phyloP scores from a whole-genome alignment of 2,113 vertebrate genomes.

The Lamprotornis superbus region DNA sequence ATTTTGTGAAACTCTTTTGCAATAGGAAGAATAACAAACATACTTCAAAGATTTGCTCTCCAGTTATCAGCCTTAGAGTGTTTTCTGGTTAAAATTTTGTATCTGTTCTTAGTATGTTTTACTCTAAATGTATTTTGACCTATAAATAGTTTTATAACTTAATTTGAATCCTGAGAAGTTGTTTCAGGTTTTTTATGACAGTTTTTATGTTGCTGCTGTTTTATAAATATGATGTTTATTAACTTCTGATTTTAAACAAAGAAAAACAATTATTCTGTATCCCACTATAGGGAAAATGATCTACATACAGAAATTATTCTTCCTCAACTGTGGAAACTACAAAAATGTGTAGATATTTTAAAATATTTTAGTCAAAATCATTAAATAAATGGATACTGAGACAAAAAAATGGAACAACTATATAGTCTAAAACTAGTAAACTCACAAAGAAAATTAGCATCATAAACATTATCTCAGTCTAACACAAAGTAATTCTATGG shows the following conservation, averaged over 20 bases:
- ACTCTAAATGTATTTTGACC: neutral
- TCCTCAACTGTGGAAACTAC: neutral
- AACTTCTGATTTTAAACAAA: neutral
- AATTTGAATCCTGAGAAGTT: neutral
- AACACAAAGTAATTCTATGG: neutral
- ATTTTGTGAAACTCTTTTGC: neutral
- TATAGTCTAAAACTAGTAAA: neutral
- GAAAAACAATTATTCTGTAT: neutral
- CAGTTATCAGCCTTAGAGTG: neutral
- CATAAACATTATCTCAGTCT: neutral
- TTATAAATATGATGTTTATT: neutral
- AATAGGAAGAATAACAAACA: neutral
- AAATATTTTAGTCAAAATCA: neutral
- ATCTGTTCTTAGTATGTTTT: neutral
- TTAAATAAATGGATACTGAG: neutral
- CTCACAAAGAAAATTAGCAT: neutral
- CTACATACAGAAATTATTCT: neutral
- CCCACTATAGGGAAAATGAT: neutral
- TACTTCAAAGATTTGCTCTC: neutral
- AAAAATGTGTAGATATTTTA: neutral
- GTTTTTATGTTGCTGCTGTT: neutral
- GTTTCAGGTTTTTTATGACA: neutral
- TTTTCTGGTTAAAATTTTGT: neutral
- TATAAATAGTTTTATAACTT: neutral
- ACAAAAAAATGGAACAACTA: neutral